Percentiles rank a stretch among this genome's conserved stretches.
phyloP scores from a whole-genome alignment of 2,113 vertebrate genomes.

The Chaetodon trifascialis region DNA sequence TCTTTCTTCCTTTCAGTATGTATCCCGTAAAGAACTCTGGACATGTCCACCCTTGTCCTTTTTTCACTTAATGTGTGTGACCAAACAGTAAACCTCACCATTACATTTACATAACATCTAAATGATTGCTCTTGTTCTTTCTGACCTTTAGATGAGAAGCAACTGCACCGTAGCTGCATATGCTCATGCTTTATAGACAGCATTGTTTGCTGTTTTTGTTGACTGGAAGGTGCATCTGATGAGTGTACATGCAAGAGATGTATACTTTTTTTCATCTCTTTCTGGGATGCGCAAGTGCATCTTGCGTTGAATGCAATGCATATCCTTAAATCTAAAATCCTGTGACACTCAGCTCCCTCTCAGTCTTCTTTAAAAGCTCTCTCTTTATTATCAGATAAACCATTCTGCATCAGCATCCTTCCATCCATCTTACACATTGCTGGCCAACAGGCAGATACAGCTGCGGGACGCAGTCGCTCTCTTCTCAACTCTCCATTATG shows the following conservation, averaged over 20 bases:
- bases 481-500: conserved; percentile 13
- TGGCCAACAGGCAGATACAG: background rate
- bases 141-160: conserved; percentile 45
- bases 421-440: conserved; percentile 3
- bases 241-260: background rate
- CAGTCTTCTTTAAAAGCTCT: background rate
- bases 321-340: background rate
- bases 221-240: conserved; percentile 12
- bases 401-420: conserved; percentile 19
- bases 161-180: conserved; percentile 4
- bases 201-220: conserved; percentile 29
- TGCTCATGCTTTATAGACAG: conserved; percentile 1
- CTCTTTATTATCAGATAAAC: background rate
- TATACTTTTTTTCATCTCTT: background rate
- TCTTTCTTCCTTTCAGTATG: background rate
- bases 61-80: too few relatives aligned
- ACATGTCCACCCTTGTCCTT: too few relatives aligned
- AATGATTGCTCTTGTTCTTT: conserved; percentile 33
- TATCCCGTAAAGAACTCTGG: background rate
- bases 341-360: background rate
- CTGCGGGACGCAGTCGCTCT: conserved; percentile 12
- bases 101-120: conserved; percentile 26
- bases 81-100: background rate
- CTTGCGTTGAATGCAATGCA: background rate
- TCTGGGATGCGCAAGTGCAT: background rate